Evolutionary conservation across 2,888 invertebrate genomes (phyloP).

Genomic region (Dorcus parallelipipedus): DNA sequence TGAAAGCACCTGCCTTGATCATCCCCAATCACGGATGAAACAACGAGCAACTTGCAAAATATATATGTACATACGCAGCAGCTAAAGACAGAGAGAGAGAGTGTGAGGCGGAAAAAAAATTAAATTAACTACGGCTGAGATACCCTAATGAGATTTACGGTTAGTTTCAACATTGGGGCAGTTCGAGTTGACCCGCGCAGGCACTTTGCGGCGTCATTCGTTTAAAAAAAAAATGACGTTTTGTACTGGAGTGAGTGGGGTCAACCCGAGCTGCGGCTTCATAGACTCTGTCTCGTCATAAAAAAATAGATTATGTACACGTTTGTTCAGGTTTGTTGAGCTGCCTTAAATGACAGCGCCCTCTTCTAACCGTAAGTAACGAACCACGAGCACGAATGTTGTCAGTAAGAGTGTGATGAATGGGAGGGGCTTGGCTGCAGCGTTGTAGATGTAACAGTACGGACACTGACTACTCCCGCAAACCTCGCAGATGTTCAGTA

Average conservation of each 20-base stretch:
- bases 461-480: constrained; percentile 94
- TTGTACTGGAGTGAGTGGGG: neutral
- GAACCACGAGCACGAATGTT: constrained; percentile 31
- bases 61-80: too few relatives aligned
- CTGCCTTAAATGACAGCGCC: constrained; percentile 24
- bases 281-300: constrained; percentile 1
- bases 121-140: too few relatives aligned
- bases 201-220: neutral
- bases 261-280: neutral
- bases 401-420: constrained; percentile 34
- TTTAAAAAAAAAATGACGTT: neutral
- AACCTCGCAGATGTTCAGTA: constrained; percentile 88
- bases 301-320: constrained; percentile 18
- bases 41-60: too few relatives aligned
- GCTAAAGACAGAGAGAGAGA: too few relatives aligned
- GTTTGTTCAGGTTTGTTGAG: neutral
- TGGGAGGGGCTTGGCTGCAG: constrained; percentile 48
- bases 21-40: too few relatives aligned
- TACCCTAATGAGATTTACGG: too few relatives aligned
- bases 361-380: constrained; percentile 31
- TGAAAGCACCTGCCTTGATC: too few relatives aligned
- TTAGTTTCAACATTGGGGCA: too few relatives aligned
- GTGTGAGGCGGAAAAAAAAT: too few relatives aligned
- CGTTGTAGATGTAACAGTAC: constrained; percentile 84
- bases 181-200: neutral